A percentile compares a stretch with the other conserved stretches of the same genome.
These are phyloP conservation scores for Drosophila algonquin DNA, from an alignment of 2,888 invertebrate species.

Conservation along the genomic window DNA sequence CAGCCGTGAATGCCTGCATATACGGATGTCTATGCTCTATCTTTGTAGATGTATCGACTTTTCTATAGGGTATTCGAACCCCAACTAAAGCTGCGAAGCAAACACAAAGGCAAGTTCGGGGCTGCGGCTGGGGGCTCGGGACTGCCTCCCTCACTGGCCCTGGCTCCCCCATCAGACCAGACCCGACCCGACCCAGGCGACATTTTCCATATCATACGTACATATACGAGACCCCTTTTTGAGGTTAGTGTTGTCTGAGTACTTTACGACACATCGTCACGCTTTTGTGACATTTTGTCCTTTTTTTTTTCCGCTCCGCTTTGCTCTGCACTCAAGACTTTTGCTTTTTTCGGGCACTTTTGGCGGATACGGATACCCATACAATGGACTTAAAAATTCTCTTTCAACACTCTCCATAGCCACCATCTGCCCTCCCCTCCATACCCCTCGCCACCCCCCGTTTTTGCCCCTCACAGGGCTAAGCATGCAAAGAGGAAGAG, in stretches of 20 bases:
- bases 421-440: not conserved
- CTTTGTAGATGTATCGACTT: not conserved
- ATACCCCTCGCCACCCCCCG: not conserved
- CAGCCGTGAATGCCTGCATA: no score
- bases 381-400: constrained; percentile 76
- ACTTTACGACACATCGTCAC: constrained; percentile 82
- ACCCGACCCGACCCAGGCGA: constrained; percentile 17
- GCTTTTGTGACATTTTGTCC: constrained; percentile 81
- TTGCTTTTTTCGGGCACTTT: constrained; percentile 57
- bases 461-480: constrained; percentile 17
- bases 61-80: not conserved
- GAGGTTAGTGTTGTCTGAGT: constrained; percentile 57
- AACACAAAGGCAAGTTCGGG: not conserved
- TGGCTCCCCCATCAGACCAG: not conserved
- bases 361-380: constrained; percentile 48
- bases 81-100: not conserved
- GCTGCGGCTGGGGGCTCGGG: no score
- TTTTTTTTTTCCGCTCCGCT: constrained; percentile 44
- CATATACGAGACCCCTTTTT: constrained; percentile 43
- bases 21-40: no score
- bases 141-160: not conserved
- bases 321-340: constrained; percentile 55
- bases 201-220: constrained; percentile 37
- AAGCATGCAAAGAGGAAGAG: constrained; percentile 45
- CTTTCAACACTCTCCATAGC: constrained; percentile 55